Percentiles rank a stretch among this genome's conserved stretches.
phyloP scores from a whole-genome alignment of 1,140 invertebrate species.

The Drosophila rufa region DNA sequence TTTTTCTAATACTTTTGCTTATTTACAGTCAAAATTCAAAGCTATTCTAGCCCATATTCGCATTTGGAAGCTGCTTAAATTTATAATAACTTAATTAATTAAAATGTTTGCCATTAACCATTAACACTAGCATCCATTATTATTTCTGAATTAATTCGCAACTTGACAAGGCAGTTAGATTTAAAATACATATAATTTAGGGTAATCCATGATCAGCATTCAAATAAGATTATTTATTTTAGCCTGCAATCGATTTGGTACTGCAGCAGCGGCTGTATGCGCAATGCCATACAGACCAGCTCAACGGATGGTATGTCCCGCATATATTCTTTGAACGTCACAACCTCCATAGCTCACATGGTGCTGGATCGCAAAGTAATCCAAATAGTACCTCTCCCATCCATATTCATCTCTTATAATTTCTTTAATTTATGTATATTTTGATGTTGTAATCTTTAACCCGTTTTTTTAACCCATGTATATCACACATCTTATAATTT shows the following conservation, averaged over 20 bases:
- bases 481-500: not conserved
- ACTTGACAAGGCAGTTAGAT: no score
- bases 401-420: not conserved
- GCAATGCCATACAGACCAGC: constrained; percentile 74
- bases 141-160: no score
- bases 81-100: no score
- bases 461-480: not conserved
- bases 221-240: not conserved
- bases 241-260: constrained; percentile 82
- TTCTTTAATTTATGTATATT: not conserved
- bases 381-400: not conserved
- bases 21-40: no score
- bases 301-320: constrained; percentile 66
- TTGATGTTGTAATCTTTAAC: not conserved
- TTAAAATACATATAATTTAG: not conserved
- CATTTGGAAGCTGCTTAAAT: no score
- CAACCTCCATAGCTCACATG: not conserved
- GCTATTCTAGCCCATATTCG: no score
- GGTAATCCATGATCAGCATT: not conserved
- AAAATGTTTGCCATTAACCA: no score
- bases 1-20: no score
- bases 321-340: not conserved
- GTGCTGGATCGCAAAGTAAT: not conserved
- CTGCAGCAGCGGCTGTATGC: constrained; percentile 67
- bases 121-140: no score